These are phyloP conservation scores for Hippocampus abdominalis DNA, from an alignment of 2,113 vertebrate species.

Conservation along the genomic window DNA sequence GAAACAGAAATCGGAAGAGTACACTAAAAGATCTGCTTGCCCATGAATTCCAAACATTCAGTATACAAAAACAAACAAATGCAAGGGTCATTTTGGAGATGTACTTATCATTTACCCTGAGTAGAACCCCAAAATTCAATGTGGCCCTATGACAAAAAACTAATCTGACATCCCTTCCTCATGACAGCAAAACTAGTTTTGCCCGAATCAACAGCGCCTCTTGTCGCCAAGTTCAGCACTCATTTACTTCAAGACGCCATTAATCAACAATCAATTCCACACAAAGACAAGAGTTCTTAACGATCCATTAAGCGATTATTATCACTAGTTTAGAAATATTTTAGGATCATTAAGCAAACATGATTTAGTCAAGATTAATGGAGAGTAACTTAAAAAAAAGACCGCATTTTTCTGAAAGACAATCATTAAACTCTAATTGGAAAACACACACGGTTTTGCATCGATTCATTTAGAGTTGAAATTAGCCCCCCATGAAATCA, in stretches of 20 bases:
- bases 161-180: no score
- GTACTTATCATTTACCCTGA: no score
- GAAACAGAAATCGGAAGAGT: no score
- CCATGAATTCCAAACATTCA: no score
- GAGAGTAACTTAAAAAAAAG: not conserved
- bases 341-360: conserved; percentile 7
- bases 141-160: no score
- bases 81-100: no score
- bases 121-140: no score
- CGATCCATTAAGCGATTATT: not conserved
- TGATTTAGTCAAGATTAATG: conserved; percentile 1
- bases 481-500: not conserved
- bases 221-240: not conserved
- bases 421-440: not conserved
- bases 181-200: not conserved
- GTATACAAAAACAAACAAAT: no score
- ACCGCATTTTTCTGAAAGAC: not conserved
- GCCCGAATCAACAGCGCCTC: not conserved
- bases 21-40: no score
- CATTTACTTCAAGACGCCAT: not conserved
- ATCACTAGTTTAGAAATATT: conserved; percentile 2
- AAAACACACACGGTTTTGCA: not conserved
- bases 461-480: not conserved
- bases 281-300: not conserved
- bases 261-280: conserved; percentile 4